These are phyloP conservation scores for Laticauda laticaudata DNA, from an alignment of 2,113 vertebrate species.

Conservation along the genomic window DNA sequence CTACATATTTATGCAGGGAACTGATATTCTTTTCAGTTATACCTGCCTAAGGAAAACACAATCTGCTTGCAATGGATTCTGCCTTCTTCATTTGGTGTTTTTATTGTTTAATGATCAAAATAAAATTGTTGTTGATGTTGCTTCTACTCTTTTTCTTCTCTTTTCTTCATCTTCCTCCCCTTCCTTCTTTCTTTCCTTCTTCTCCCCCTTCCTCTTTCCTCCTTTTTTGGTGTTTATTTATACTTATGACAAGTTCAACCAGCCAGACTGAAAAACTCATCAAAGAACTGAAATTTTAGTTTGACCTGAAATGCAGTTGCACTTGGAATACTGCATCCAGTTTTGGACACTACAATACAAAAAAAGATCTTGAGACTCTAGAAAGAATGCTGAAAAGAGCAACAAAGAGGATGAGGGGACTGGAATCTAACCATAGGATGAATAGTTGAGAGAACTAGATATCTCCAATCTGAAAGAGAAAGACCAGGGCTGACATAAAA, in stretches of 20 bases:
- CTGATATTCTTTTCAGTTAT: conserved; percentile 19
- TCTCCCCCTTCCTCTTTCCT: neutral
- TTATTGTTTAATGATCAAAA: no score
- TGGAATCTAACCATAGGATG: no score
- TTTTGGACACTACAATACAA: no score
- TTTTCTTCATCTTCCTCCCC: no score
- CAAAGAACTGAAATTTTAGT: neutral
- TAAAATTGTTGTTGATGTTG: no score
- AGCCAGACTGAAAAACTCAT: neutral
- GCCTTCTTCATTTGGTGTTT: neutral
- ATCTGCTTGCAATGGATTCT: neutral
- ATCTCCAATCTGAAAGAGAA: neutral
- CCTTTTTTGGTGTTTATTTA: neutral
- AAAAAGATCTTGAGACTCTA: neutral
- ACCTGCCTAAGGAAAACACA: neutral
- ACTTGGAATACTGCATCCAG: no score
- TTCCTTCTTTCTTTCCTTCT: no score
- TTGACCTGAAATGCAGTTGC: neutral
- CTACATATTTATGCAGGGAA: conserved; percentile 39
- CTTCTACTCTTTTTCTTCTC: no score
- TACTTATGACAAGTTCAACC: neutral
- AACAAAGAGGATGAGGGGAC: no score
- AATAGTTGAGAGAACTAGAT: neutral
- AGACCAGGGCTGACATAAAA: no score
- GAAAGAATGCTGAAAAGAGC: neutral